phyloP scores from a whole-genome alignment of 2,113 vertebrate species.

The Apistogramma diplotaenia region DNA sequence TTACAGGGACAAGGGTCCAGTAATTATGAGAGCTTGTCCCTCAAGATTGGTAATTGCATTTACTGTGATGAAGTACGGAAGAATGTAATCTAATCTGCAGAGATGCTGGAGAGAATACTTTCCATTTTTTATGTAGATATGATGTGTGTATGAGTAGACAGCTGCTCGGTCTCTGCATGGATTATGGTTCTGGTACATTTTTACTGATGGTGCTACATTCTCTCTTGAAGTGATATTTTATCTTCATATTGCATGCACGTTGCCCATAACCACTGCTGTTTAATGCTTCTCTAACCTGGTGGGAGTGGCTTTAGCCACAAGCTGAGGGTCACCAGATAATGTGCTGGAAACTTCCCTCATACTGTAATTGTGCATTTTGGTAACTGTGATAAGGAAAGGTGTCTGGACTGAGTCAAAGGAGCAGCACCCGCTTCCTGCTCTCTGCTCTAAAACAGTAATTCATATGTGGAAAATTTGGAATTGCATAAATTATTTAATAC shows the following conservation, averaged over 20 bases:
- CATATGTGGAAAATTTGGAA: no score
- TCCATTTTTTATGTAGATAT: slow-evolving; percentile 20
- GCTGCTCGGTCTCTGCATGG: not conserved
- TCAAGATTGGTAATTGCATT: slow-evolving; percentile 60
- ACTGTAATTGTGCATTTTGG: no score
- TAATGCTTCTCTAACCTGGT: not conserved
- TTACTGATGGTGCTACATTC: not conserved
- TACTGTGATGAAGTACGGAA: slow-evolving; percentile 57
- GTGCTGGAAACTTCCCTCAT: not conserved
- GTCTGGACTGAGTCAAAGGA: not conserved
- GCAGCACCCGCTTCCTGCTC: not conserved
- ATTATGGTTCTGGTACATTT: not conserved
- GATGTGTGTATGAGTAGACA: not conserved
- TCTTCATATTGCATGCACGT: not conserved
- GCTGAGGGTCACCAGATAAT: not conserved
- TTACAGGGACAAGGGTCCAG: slow-evolving; percentile 28
- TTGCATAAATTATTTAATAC: no score
- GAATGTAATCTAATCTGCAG: slow-evolving; percentile 62
- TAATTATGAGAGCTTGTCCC: slow-evolving; percentile 54
- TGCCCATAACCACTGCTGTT: not conserved
- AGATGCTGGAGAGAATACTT: slow-evolving; percentile 28
- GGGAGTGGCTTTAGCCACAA: no score
- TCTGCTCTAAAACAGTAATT: not conserved
- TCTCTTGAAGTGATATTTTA: not conserved
- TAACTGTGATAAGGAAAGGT: not conserved